A percentile compares a stretch with the other conserved stretches of the same genome.
These are phyloP conservation scores for Tapera naevia DNA, from an alignment of 2,797 vertebrate genomes.

Conservation along the genomic window DNA sequence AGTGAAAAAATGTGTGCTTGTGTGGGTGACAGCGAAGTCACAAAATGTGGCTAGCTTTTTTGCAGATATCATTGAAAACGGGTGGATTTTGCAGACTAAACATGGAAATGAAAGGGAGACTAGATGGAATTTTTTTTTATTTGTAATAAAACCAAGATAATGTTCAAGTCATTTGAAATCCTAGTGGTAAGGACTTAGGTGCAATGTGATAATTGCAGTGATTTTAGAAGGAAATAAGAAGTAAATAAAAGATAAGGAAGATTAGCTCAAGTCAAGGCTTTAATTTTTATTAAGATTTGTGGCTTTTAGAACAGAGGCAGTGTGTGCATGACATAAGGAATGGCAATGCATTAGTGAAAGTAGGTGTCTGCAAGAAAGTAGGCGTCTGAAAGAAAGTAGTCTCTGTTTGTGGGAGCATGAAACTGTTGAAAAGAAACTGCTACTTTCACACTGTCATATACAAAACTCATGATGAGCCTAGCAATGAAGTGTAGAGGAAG, in stretches of 20 bases:
- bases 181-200: background rate
- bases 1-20: fast-evolving
- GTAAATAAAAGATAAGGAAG: background rate
- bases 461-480: slow-evolving; percentile 22
- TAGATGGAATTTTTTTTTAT: background rate
- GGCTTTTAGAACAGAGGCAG: background rate
- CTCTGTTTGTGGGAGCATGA: slow-evolving; percentile 53
- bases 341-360: slow-evolving; percentile 15
- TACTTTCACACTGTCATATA: slow-evolving; percentile 51
- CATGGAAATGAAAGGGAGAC: background rate
- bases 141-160: background rate
- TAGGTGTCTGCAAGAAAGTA: slow-evolving; percentile 5
- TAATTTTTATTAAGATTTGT: background rate
- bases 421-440: slow-evolving; percentile 62
- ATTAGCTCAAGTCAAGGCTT: background rate
- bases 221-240: background rate
- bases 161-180: background rate
- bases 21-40: background rate
- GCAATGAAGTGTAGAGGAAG: slow-evolving; percentile 28
- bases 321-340: background rate
- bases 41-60: background rate
- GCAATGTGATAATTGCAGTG: background rate
- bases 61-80: background rate
- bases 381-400: slow-evolving; percentile 15
- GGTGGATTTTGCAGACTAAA: background rate